phyloP scores from a whole-genome alignment of 2,888 invertebrate species.

The Cyaniris semiargus region DNA sequence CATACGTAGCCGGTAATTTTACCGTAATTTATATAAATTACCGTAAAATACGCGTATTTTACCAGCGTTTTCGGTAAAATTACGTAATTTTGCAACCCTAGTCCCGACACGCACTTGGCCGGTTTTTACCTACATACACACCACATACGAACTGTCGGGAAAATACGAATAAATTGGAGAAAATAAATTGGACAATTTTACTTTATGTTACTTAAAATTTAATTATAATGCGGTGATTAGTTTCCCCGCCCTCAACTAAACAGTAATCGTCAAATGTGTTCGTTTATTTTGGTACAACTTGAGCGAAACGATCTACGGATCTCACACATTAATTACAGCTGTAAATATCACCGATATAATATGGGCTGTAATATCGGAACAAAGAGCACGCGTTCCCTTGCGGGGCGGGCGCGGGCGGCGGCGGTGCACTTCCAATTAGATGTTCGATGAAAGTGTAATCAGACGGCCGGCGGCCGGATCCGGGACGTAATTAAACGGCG shows the following conservation, averaged over 20 bases:
- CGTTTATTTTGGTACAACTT: neutral
- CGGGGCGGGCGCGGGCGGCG: conserved; percentile 48
- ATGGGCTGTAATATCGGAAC: conserved; percentile 71
- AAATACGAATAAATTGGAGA: too few species aligned
- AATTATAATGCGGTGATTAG: too few species aligned
- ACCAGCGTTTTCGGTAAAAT: too few species aligned
- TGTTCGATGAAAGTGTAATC: conserved; percentile 81
- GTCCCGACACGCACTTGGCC: too few species aligned
- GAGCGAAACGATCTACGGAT: neutral
- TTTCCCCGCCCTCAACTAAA: neutral
- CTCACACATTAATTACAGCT: conserved; percentile 9
- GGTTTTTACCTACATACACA: too few species aligned
- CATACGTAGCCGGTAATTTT: too few species aligned
- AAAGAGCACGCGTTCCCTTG: conserved; percentile 69
- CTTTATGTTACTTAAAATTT: too few species aligned
- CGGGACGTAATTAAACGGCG: conserved; percentile 79
- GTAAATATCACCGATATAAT: conserved; percentile 59
- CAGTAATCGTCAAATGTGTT: neutral
- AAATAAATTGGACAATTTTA: too few species aligned
- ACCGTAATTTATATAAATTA: too few species aligned
- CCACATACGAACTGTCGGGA: neutral
- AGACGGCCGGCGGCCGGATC: conserved; percentile 77
- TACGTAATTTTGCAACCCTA: too few species aligned
- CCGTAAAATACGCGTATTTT: too few species aligned
- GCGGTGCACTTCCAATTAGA: conserved; percentile 75